phyloP scores from a whole-genome alignment of 2,888 invertebrate species.

The Leucania comma region DNA sequence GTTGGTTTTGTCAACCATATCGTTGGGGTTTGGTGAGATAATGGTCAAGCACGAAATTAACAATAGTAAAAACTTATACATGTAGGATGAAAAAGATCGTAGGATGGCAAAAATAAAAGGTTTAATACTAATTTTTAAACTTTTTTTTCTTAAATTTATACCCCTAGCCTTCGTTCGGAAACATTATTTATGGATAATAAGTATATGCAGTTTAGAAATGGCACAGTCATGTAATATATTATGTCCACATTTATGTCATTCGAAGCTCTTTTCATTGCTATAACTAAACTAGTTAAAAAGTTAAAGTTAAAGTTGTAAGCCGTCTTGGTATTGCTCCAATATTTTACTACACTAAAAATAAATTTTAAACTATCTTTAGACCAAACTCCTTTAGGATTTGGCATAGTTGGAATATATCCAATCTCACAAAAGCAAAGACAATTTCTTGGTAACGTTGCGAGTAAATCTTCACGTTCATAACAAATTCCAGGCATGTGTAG shows the following conservation, averaged over 20 bases:
- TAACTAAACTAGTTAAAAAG: conserved; percentile 2
- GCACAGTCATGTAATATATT: no score
- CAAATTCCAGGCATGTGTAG: conserved; percentile 37
- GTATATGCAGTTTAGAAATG: no score
- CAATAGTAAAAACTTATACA: no score
- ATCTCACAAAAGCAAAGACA: conserved; percentile 41
- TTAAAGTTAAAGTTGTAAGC: conserved; percentile 23
- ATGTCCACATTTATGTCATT: no score
- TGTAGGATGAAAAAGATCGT: no score
- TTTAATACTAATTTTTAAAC: no score
- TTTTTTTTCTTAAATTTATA: neutral
- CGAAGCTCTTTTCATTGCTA: neutral
- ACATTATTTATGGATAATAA: no score
- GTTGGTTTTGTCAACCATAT: neutral
- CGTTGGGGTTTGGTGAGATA: no score
- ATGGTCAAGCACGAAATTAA: no score
- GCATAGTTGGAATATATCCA: conserved; percentile 50
- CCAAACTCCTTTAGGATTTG: conserved; percentile 27
- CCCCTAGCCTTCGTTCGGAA: no score
- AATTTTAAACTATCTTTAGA: conserved; percentile 26
- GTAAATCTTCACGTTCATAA: conserved; percentile 52
- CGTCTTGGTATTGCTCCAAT: conserved; percentile 12
- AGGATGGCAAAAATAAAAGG: no score
- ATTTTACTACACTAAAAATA: conserved; percentile 26
- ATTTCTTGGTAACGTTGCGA: conserved; percentile 47